Evolutionary conservation across 1,140 invertebrate genomes (phyloP).

Genomic region (Cydia amplana): DNA sequence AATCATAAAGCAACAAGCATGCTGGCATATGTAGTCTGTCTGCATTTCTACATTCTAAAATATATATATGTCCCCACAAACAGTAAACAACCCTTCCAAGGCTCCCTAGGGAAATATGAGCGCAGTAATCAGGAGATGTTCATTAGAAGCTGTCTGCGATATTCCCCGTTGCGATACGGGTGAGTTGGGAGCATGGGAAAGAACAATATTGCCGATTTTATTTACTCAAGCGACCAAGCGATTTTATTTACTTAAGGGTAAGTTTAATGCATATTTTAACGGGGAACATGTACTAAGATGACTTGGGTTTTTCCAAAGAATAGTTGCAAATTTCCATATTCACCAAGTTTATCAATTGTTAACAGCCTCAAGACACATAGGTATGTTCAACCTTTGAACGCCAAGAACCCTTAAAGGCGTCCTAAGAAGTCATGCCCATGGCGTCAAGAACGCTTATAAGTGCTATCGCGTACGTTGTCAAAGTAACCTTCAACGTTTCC

Average conservation of each 20-base stretch:
- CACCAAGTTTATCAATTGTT: too few species aligned
- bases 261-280: background rate
- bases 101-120: constrained; percentile 8
- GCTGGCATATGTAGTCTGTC: background rate
- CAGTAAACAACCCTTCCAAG: background rate
- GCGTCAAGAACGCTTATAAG: too few species aligned
- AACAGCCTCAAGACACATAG: too few species aligned
- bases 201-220: background rate
- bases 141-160: constrained; percentile 19
- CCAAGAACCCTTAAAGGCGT: too few species aligned
- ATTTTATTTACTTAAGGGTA: background rate
- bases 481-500: too few species aligned
- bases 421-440: too few species aligned
- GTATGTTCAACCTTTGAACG: too few species aligned
- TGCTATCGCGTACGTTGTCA: too few species aligned
- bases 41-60: background rate
- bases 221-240: background rate
- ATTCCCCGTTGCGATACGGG: background rate
- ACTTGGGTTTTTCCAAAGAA: too few species aligned
- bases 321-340: too few species aligned
- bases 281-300: too few species aligned
- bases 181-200: background rate
- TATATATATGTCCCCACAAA: background rate
- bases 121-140: constrained; percentile 1
- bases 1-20: too few species aligned